Conservation (phyloP, 2,888 invertebrate species). For the Malthinus seriepunctatus region DNA sequence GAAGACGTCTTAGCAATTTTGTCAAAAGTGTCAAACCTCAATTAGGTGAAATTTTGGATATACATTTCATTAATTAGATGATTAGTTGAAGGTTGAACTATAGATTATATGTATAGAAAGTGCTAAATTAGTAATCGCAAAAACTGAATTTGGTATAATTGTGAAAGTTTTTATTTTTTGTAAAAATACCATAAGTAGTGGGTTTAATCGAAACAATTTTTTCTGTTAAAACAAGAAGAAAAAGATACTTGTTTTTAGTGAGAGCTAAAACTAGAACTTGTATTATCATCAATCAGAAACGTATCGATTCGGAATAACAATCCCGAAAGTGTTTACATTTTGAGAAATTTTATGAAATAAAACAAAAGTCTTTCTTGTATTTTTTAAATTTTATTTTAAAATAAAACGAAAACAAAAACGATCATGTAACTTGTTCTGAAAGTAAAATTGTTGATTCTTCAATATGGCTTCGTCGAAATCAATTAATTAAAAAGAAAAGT, state of each 20-base stretch:
- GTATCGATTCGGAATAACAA: background rate
- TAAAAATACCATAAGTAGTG: background rate
- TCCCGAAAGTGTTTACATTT: background rate
- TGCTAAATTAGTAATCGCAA: conserved; percentile 2
- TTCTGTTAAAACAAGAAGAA: background rate
- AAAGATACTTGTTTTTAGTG: background rate
- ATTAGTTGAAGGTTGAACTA: background rate
- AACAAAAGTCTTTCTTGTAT: background rate
- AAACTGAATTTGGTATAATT: conserved; percentile 2
- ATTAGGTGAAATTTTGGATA: background rate
- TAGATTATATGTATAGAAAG: background rate
- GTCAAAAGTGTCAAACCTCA: no score
- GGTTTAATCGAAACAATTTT: background rate
- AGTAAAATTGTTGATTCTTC: no score
- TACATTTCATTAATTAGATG: background rate
- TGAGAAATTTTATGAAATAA: background rate
- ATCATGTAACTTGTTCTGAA: no score
- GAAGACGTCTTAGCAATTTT: no score
- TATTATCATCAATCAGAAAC: conserved; percentile 2
- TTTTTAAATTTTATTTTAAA: background rate
- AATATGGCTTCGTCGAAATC: no score
- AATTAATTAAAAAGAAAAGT: no score
- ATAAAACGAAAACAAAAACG: background rate
- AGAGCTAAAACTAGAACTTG: conserved; percentile 3
- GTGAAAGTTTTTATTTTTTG: background rate